Percentiles rank a stretch among this genome's conserved stretches.
These are phyloP conservation scores for Paramormyrops kingsleyae DNA, from an alignment of 2,113 vertebrate species.

Conservation along the genomic window DNA sequence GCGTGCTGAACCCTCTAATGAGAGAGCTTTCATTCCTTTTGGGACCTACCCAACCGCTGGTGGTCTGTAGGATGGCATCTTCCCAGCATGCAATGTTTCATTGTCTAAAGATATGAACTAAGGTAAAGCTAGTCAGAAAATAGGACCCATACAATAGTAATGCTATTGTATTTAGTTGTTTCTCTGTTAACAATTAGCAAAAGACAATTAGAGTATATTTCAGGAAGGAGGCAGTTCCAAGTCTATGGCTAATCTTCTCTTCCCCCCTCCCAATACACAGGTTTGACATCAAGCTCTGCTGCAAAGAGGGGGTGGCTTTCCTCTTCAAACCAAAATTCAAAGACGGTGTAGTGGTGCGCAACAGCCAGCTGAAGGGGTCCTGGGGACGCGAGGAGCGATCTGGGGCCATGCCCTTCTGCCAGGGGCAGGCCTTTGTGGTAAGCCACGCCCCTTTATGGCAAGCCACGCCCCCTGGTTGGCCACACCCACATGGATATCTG, in stretches of 20 bases:
- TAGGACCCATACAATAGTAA: neutral
- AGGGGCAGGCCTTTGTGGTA: slow-evolving; percentile 47
- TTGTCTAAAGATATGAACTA: neutral
- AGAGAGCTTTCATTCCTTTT: no score
- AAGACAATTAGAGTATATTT: neutral
- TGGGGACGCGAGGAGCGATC: slow-evolving; percentile 48
- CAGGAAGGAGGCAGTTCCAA: neutral
- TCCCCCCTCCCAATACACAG: slow-evolving; percentile 18
- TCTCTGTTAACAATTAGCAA: neutral
- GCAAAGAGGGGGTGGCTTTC: slow-evolving; percentile 40
- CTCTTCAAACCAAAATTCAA: slow-evolving; percentile 52
- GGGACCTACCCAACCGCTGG: neutral
- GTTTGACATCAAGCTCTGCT: slow-evolving; percentile 47
- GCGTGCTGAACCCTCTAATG: no score
- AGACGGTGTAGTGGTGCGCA: slow-evolving; percentile 43
- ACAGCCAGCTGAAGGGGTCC: slow-evolving; percentile 24
- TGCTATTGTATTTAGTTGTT: neutral
- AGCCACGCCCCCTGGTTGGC: neutral
- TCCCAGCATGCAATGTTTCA: neutral
- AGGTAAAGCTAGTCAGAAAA: neutral
- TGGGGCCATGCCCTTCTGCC: slow-evolving; percentile 34
- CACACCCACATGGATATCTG: neutral
- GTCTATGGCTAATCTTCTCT: neutral
- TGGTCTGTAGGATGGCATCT: neutral
- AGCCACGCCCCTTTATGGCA: neutral